Base-by-base conservation (phyloP, 2,797 vertebrate genomes). In the Alcedo atthis region DNA sequence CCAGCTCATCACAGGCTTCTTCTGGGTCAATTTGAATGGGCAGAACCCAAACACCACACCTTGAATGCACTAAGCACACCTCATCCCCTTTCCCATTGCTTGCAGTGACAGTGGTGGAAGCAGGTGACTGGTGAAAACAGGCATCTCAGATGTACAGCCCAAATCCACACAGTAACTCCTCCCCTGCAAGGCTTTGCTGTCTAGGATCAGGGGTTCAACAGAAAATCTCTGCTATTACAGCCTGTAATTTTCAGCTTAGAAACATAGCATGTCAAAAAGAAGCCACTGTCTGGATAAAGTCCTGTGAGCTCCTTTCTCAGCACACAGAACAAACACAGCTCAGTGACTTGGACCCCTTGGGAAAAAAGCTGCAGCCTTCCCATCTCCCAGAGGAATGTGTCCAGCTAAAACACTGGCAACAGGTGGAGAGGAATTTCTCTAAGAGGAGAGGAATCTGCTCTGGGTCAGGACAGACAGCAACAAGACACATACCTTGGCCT, bases 161-260 rank as follows among this genome's bases (percentile, higher is more conserved):
- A 64, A 37, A 81, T 1, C 40, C 76, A 30, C 28, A 12, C 3
- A 66, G 48, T 28, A n/a, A 5, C 14, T 1, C 18, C 37, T 71
- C 58, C 66, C 8, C 26, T 26, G n/a, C 10, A 28, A 37, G 8
- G 19, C 7, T 69, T 18, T 74, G 48, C 76, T 82, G 10, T 15
- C 63, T 12, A 6, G 5, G 20, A 8, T 33, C 55, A 35, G 49
- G 21, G 15, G 7, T 9, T 25, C 22, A 7, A 2, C 25, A 68
- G 62, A 15, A 76, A 53, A 21, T 8, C 43, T 49, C 57, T 32
- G 1, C 24, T 6, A 1, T 4, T 46, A 0, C 5, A 14, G n/a
- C 0, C 2, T 15, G 42, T 12, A 43, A 63, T 8, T 24, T 24
- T 28, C 26, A 3, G 33, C 16, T 8, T 25, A 22, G 12, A 66